Percentiles rank a stretch among this genome's conserved stretches.
Evolutionary conservation across 2,888 invertebrate genomes (phyloP).

Genomic region (Philaethria dido): DNA sequence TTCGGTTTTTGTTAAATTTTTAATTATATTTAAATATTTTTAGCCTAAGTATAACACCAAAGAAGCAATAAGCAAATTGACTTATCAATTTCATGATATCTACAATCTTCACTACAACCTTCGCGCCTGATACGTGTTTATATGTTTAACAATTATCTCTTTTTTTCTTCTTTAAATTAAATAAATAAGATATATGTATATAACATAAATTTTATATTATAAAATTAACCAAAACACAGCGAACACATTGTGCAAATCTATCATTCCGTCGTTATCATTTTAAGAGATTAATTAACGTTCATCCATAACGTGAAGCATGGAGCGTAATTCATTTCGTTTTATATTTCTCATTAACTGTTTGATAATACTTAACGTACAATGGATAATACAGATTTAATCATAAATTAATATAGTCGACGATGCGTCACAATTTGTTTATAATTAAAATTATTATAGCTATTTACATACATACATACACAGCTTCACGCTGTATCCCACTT

Average conservation of each 20-base stretch:
- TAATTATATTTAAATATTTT: no score
- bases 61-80: no score
- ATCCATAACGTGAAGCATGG: slow-evolving; percentile 11
- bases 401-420: slow-evolving; percentile 21
- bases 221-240: background rate
- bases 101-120: no score
- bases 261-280: slow-evolving; percentile 28
- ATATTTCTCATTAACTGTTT: slow-evolving; percentile 29
- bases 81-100: no score
- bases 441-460: slow-evolving; percentile 21
- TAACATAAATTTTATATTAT: background rate
- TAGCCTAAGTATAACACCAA: no score
- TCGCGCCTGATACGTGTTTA: no score
- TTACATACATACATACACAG: no score
- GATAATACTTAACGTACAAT: slow-evolving; percentile 26
- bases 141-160: background rate
- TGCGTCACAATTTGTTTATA: slow-evolving; percentile 27
- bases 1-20: no score
- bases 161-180: background rate
- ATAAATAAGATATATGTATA: background rate
- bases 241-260: slow-evolving; percentile 18
- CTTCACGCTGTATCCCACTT: no score
- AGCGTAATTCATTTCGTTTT: slow-evolving; percentile 25
- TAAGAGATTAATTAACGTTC: slow-evolving; percentile 32
- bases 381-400: slow-evolving; percentile 28